Evolutionary conservation across 2,113 vertebrate genomes (phyloP), one percentile per base, ranked within the genome.

Genomic region (Actinemys pallida): DNA sequence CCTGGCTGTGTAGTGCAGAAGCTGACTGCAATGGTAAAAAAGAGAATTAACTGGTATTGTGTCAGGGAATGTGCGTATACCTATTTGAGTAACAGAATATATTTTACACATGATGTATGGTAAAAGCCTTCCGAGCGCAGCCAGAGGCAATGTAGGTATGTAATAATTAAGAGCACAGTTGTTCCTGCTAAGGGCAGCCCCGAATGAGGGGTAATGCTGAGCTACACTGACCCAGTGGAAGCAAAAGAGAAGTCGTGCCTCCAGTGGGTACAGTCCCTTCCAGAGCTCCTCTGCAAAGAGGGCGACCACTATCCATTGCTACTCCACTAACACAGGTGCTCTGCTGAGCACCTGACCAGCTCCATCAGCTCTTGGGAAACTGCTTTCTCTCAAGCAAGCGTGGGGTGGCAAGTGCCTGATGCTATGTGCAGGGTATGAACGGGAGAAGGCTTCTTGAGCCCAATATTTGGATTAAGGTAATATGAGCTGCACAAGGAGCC

Each of bases 101-200:
- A 0, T 62, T 72, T 8, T 16, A 24, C 49, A 19, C 27, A 27
- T 2, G 8, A 78, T 85, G 13, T 42, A 24, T 8, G 29, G 5
- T 81, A 13, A 8, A 86, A 83, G 65, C 25, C 62, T 1, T 69
- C 12, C 27, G 13, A 78, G 53, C 4, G 2, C 29, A 35, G 54
- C 25, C 25, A 22, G 62, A 31, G 45, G 2, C 39, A 39, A 20
- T 65, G 29, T 19, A 1, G 72, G 22, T 76, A 45, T 12, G 16
- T 47, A 42, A 76, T 25, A 49, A 62, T 25, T 45, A 50, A 0
- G 1, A 8, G 39, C 62, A 47, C 25, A 1, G 1, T 25, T 50
- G 13, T 52, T 72, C 79, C 14, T n/a, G 52, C 29, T 9, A 52
- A 49, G 50, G 76, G 56, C 0, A 2, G 9, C 56, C 42, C 39